These are phyloP conservation scores for Anhinga rufa DNA, from an alignment of 2,113 vertebrate genomes.

Conservation along the genomic window DNA sequence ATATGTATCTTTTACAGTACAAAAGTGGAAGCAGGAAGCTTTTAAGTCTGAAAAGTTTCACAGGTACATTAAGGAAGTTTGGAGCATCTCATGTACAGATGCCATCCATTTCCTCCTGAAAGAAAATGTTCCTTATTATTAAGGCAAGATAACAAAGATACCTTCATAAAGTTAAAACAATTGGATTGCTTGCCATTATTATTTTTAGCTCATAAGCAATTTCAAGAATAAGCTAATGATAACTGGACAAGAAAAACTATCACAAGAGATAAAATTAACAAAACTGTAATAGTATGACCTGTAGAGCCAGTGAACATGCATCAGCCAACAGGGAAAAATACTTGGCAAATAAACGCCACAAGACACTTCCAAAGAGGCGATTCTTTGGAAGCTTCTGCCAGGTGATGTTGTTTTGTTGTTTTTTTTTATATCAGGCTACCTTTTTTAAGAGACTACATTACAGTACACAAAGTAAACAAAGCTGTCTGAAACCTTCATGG, in stretches of 20 bases:
- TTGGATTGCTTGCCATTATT: neutral
- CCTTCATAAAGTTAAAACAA: neutral
- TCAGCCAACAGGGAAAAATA: neutral
- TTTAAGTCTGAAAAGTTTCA: neutral
- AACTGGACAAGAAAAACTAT: neutral
- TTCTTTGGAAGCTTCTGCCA: neutral
- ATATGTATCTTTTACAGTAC: neutral
- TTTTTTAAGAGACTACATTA: neutral
- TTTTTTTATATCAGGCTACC: neutral
- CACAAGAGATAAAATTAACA: neutral
- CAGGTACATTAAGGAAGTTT: neutral
- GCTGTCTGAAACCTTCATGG: neutral
- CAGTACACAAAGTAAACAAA: neutral
- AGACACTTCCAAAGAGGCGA: neutral
- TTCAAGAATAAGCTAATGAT: neutral
- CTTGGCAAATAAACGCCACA: neutral
- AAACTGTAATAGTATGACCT: neutral
- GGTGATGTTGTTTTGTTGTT: neutral
- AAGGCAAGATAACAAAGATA: neutral
- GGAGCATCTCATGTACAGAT: neutral
- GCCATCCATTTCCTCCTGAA: neutral
- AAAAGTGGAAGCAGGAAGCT: neutral
- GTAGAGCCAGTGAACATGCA: neutral
- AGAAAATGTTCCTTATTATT: neutral
- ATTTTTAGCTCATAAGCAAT: neutral